Conservation (phyloP, 2,888 invertebrate species). For the Atrina japonica region DNA sequence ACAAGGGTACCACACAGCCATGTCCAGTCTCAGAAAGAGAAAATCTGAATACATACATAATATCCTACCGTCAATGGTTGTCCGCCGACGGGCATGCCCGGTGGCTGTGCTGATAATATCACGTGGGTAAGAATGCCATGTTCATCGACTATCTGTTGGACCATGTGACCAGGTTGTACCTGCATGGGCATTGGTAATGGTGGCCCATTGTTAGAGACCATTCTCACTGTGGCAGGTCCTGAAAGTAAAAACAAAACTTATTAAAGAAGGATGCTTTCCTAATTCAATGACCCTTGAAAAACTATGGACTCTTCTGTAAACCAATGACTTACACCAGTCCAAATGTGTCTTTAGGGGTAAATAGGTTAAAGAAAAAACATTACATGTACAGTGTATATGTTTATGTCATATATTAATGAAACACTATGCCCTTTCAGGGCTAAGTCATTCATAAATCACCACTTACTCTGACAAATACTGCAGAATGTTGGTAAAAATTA, state of each 20-base stretch:
- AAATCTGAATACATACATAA: slow-evolving; percentile 81
- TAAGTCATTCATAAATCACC: no score
- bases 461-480: no score
- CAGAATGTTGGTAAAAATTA: no score
- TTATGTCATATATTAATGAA: no score
- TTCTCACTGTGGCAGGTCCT: slow-evolving; percentile 93
- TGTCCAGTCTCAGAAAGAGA: slow-evolving; percentile 73
- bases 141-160: slow-evolving; percentile 96
- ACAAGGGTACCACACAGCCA: slow-evolving; percentile 21
- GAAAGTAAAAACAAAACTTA: slow-evolving; percentile 67
- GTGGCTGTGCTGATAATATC: slow-evolving; percentile 88
- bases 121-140: slow-evolving; percentile 93
- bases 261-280: no score
- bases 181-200: slow-evolving; percentile 93
- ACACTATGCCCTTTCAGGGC: no score
- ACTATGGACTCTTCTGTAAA: no score
- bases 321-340: no score
- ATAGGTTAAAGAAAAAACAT: no score
- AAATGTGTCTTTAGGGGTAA: no score
- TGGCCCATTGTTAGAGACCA: slow-evolving; percentile 91
- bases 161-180: slow-evolving; percentile 94
- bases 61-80: slow-evolving; percentile 77
- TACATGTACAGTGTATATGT: no score
- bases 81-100: slow-evolving; percentile 65
- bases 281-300: no score